Evolutionary conservation across 2,113 vertebrate species (phyloP), one percentile per base, ranked within the genome.

Genomic region (Dermatemys mawii): DNA sequence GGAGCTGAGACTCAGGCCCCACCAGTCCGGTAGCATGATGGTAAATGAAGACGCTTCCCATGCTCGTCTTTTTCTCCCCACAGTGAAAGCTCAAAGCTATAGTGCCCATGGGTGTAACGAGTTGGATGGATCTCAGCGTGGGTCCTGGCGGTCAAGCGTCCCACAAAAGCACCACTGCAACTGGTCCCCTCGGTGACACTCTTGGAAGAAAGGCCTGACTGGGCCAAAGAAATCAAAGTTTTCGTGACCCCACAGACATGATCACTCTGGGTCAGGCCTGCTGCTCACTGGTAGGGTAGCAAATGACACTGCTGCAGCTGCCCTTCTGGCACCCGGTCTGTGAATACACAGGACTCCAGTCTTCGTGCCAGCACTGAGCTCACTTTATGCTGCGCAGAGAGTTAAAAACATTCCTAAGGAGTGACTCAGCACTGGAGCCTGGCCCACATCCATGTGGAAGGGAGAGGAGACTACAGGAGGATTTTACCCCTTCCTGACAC

Each of bases 1-100:
- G 81, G 57, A 2, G 41, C 7, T 0, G 3, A 44, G 2, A 24
- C 1, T 0, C 1, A 80, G 87, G 55, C 38, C 57, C 32, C 4
- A 0, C 5, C n/a, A 22, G 84, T n/a, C 24, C 0, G 0, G 49
- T 53, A 94, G 73, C 60, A 1, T 0, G 0, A 73, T 0, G 60
- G 2, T 0, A 27, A 1, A 1, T 75, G 54, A n/a, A 41, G 49
- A 57, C 17, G 6, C 60, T 17, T 7, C 84, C 85, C 80, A 4
- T 32, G 1, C 19, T 41, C 17, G 13, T 22, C 24, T 55, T 55
- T 73, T 32, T 19, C 44, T 9, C 85, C 44, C 11, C 85, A 21
- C 41, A 50, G 0, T 0, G 0, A 0, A 24, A 6, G 7, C 3
- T 2, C 29, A 41, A 2, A 60, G 1, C 24, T 5, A 35, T 0